phyloP scores from a whole-genome alignment of 2,797 vertebrate species.

The Chiloscyllium punctatum region DNA sequence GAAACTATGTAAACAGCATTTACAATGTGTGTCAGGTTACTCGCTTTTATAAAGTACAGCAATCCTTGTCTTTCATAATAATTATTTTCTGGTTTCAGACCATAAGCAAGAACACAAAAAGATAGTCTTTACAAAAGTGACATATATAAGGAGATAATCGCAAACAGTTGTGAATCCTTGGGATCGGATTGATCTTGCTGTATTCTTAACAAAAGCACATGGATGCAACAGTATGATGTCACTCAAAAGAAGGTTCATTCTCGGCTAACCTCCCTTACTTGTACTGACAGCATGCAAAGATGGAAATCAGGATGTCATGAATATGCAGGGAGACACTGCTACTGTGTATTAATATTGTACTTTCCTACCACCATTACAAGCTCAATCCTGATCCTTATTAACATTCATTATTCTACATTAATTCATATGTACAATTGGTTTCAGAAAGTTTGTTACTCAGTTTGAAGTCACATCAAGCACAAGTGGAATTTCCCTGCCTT shows the following conservation, averaged over 20 bases:
- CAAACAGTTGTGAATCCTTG: background rate
- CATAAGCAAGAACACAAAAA: no score
- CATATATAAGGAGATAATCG: background rate
- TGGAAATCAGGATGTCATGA: background rate
- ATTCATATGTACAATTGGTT: background rate
- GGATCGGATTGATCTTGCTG: background rate
- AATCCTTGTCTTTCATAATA: no score
- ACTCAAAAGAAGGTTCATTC: background rate
- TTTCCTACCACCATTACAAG: background rate
- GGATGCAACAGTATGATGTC: background rate
- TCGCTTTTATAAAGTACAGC: no score
- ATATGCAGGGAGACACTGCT: background rate
- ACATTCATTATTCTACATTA: background rate
- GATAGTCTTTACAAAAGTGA: background rate
- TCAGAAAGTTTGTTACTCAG: background rate
- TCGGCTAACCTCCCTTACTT: background rate
- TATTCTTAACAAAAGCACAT: background rate
- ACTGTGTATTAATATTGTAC: background rate
- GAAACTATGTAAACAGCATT: no score
- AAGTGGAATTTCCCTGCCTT: no score
- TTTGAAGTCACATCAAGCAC: background rate
- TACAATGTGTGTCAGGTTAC: no score
- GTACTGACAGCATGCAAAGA: background rate
- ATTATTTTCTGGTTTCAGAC: no score
- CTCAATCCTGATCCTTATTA: background rate